Evolutionary conservation across 2,888 invertebrate genomes (phyloP), one percentile per base, ranked within the genome.

Genomic region (Nasonia oneida): DNA sequence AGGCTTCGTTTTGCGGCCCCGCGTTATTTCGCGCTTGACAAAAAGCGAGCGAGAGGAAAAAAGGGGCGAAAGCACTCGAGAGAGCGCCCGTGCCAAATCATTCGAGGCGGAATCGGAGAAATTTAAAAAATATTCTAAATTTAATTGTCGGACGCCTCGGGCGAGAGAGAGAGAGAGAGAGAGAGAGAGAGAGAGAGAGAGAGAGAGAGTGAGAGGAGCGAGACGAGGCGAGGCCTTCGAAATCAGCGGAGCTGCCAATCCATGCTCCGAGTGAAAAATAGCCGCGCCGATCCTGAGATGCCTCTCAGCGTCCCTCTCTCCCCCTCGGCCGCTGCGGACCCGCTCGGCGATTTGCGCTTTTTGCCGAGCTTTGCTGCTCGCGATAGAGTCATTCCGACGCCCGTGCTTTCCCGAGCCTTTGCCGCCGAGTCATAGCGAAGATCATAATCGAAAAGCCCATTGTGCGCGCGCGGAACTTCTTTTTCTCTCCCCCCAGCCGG

Each of bases 121-220:
- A 93, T 93, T 93, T 93, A 93, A 93, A 93, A 93, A 93, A 92
- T 93, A 93, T 93, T 93, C 93, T 93, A 93, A 93, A 93, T 93
- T 93, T 93, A 93, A 93, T 93, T 92, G 90, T 82, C 88, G 87
- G 23, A 85, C 71, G 42, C 47, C 71, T n/a, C 57, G 23, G n/a
- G n/a, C 4, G 5, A 57, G 57, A 18, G 57, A 61, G n/a, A 23
- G 23, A 61, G 23, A 61, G 57, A 15, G 5, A 57, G 57, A 18
- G 57, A 61, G n/a, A 23, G 23, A 61, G 57, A 15, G 5, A 57
- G 57, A 18, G 57, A 61, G n/a, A 23, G 23, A 61, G 57, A 15
- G 5, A 57, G 57, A 18, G 57, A 61, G n/a, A 23, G 23, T 23
- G 57, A 15, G 88, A 88, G 88, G 84, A 84, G 88, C 83, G 85